A percentile compares a stretch with the other conserved stretches of the same genome.
phyloP scores from a whole-genome alignment of 2,797 vertebrate species.

The Lagocephalus sceleratus region DNA sequence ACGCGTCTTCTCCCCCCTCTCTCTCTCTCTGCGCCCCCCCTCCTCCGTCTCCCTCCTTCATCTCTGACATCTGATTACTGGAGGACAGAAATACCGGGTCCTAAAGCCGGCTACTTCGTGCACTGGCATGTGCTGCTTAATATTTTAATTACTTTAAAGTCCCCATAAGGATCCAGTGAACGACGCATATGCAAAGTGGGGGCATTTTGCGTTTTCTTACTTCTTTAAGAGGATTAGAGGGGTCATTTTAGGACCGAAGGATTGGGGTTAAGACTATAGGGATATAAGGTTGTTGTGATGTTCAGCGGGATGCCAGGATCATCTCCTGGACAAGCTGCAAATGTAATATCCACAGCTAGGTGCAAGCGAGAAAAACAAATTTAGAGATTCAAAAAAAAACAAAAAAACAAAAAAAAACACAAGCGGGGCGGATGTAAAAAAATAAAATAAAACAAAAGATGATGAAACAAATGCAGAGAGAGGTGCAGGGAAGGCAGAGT shows the following conservation, averaged over 20 bases:
- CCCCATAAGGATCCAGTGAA: conserved; percentile 9
- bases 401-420: conserved; percentile 8
- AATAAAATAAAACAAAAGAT: conserved; percentile 14
- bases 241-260: conserved; percentile 43
- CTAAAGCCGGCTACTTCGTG: conserved; percentile 44
- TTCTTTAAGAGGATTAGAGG: conserved; percentile 61
- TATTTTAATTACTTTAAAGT: conserved; percentile 29
- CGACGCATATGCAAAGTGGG: conserved; percentile 19
- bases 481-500: not conserved
- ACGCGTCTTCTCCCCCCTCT: conserved; percentile 7
- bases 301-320: conserved; percentile 10
- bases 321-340: conserved; percentile 23
- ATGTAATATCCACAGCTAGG: conserved; percentile 27
- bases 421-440: conserved; percentile 16
- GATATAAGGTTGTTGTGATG: conserved; percentile 34
- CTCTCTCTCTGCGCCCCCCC: conserved; percentile 13
- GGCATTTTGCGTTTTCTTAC: conserved; percentile 59
- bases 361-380: conserved; percentile 26
- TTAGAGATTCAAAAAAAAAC: conserved; percentile 18
- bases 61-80: conserved; percentile 6
- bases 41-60: conserved; percentile 9
- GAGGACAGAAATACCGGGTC: conserved; percentile 37
- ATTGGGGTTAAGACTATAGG: conserved; percentile 44
- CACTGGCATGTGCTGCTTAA: not conserved
- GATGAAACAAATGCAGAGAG: conserved; percentile 4